These are phyloP conservation scores for Nautilus pompilius DNA, from an alignment of 1,140 invertebrate species.

Conservation along the genomic window DNA sequence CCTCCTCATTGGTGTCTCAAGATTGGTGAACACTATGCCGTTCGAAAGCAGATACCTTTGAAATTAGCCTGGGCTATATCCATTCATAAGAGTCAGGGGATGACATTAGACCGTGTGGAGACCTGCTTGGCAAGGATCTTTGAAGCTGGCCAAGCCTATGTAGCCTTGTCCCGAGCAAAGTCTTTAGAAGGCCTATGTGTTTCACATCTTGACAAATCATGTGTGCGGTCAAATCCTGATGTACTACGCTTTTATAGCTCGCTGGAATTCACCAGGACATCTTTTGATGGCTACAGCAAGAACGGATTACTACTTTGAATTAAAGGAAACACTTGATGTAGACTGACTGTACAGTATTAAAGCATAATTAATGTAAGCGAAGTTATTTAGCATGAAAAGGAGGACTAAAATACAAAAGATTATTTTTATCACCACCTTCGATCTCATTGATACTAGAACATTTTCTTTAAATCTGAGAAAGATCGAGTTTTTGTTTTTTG, in stretches of 20 bases:
- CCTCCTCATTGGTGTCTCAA: conserved; percentile 81
- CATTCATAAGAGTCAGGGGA: conserved; percentile 87
- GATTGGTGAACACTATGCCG: conserved; percentile 62
- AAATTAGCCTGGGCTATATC: conserved; percentile 96
- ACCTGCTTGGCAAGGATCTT: conserved; percentile 80
- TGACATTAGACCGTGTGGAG: conserved; percentile 93
- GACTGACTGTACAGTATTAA: too few relatives aligned
- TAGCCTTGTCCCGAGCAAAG: conserved; percentile 87
- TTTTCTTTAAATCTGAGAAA: too few relatives aligned
- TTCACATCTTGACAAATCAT: conserved; percentile 79
- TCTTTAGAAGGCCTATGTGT: conserved; percentile 80
- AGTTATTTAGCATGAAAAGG: too few relatives aligned
- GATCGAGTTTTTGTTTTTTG: too few relatives aligned
- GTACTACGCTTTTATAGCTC: conserved; percentile 79
- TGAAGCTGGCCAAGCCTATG: conserved; percentile 93
- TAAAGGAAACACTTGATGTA: too few relatives aligned
- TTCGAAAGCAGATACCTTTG: conserved; percentile 72
- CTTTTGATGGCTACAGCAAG: too few relatives aligned
- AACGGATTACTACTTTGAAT: too few relatives aligned
- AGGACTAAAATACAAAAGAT: too few relatives aligned
- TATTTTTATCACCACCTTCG: too few relatives aligned
- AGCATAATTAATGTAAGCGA: too few relatives aligned
- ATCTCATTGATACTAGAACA: too few relatives aligned
- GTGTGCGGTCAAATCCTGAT: conserved; percentile 84
- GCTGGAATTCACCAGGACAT: conserved; percentile 28